Percentiles rank a stretch among this genome's conserved stretches.
Evolutionary conservation across 2,888 invertebrate genomes (phyloP).

Genomic region (Nemapogon koenigi): DNA sequence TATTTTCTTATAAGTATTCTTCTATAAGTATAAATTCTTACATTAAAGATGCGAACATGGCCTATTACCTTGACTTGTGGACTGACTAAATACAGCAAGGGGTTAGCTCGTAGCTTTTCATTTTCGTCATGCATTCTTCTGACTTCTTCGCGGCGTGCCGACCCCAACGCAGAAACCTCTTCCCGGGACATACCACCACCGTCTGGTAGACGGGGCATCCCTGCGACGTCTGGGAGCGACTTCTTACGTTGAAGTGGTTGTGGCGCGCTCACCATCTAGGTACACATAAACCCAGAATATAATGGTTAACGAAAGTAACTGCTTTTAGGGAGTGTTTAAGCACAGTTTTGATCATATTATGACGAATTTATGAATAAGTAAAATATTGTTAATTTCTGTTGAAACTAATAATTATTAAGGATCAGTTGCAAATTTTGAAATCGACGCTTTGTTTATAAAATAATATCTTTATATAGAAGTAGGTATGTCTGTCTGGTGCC

Average conservation of each 20-base stretch:
- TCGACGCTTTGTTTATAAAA: too few relatives aligned
- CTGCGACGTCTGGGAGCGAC: conserved; percentile 94
- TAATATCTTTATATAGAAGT: too few relatives aligned
- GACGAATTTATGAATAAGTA: too few relatives aligned
- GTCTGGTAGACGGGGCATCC: conserved; percentile 78
- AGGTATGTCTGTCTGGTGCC: too few relatives aligned
- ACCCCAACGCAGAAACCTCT: conserved; percentile 93
- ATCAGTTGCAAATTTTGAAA: too few relatives aligned
- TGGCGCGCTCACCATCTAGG: conserved; percentile 80
- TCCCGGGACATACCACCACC: conserved; percentile 88
- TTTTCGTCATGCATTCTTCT: conserved; percentile 89
- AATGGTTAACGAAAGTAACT: too few relatives aligned
- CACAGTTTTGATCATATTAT: too few relatives aligned
- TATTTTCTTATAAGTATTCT: background rate
- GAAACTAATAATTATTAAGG: too few relatives aligned
- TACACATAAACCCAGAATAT: too few relatives aligned
- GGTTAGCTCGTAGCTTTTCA: conserved; percentile 92
- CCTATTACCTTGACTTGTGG: conserved; percentile 91
- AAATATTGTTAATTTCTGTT: too few relatives aligned
- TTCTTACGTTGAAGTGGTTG: conserved; percentile 90
- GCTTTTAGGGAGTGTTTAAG: too few relatives aligned
- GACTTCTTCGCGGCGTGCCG: conserved; percentile 92
- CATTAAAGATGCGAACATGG: background rate
- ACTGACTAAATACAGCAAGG: conserved; percentile 94
- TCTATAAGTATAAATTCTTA: background rate